Evolutionary conservation across 2,888 invertebrate species (phyloP).

Genomic region (Cacoxenus indagator): DNA sequence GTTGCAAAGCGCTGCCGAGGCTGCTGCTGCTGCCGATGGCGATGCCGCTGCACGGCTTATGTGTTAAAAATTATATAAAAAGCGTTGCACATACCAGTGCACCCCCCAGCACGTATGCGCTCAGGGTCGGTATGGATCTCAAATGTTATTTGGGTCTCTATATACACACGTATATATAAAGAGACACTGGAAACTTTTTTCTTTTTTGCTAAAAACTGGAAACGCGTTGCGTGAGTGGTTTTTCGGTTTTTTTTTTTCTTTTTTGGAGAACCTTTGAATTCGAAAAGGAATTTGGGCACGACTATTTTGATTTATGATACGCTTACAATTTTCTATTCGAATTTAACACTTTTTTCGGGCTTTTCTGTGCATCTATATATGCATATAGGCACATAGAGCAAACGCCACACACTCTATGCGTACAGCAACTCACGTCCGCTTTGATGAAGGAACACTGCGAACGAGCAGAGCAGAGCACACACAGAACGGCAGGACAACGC

Average conservation of each 20-base stretch:
- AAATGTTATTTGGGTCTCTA: neutral
- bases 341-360: neutral
- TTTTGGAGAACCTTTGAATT: too few species aligned
- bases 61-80: neutral
- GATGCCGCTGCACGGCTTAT: neutral
- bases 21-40: neutral
- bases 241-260: neutral
- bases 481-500: slow-evolving; percentile 64
- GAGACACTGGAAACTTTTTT: slow-evolving; percentile 52
- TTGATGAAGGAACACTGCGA: slow-evolving; percentile 34
- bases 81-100: slow-evolving; percentile 34
- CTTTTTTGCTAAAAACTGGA: slow-evolving; percentile 36
- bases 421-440: slow-evolving; percentile 44
- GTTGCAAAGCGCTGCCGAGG: neutral
- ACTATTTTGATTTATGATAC: neutral
- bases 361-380: neutral
- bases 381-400: neutral
- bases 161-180: slow-evolving; percentile 15
- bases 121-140: neutral
- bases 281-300: neutral
- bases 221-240: slow-evolving; percentile 1
- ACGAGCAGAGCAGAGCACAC: slow-evolving; percentile 47
- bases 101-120: slow-evolving; percentile 15
- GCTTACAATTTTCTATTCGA: neutral
- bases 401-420: slow-evolving; percentile 48